Evolutionary conservation across 2,113 vertebrate species (phyloP).

Genomic region (Megalops atlanticus): DNA sequence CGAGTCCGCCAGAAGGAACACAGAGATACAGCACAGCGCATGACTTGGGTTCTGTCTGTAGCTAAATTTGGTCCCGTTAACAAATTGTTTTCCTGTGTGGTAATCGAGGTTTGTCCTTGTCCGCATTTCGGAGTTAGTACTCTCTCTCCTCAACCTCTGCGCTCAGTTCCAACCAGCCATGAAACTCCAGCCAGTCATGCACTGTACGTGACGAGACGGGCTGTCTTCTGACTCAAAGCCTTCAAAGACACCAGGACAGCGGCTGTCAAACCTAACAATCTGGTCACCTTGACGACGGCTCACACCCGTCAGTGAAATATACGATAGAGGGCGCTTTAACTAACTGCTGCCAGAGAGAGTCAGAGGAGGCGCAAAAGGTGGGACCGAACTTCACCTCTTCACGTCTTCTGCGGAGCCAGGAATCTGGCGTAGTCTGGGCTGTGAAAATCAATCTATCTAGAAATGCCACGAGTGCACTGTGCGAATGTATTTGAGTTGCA

Average conservation of each 20-base stretch:
- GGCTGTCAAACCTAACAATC: background rate
- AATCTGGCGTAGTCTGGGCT: no score
- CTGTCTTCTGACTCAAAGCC: background rate
- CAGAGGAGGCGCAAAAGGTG: background rate
- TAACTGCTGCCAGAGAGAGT: background rate
- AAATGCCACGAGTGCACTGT: background rate
- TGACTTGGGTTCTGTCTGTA: background rate
- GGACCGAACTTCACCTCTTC: background rate
- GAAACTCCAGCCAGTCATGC: background rate
- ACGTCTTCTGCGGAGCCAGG: no score
- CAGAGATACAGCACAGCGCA: background rate
- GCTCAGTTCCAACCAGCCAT: background rate
- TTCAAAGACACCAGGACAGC: background rate
- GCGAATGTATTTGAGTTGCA: background rate
- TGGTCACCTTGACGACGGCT: background rate
- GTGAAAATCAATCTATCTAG: background rate
- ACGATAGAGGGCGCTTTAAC: background rate
- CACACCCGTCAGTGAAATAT: background rate
- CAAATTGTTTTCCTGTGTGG: background rate
- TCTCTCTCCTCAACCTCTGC: background rate
- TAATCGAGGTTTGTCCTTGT: background rate
- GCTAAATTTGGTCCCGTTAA: background rate
- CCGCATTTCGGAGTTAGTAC: background rate
- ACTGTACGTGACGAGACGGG: background rate
- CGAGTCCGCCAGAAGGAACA: conserved; percentile 22